Base-by-base conservation (phyloP, 2,888 invertebrate genomes). In the Tetramorium bicarinatum region DNA sequence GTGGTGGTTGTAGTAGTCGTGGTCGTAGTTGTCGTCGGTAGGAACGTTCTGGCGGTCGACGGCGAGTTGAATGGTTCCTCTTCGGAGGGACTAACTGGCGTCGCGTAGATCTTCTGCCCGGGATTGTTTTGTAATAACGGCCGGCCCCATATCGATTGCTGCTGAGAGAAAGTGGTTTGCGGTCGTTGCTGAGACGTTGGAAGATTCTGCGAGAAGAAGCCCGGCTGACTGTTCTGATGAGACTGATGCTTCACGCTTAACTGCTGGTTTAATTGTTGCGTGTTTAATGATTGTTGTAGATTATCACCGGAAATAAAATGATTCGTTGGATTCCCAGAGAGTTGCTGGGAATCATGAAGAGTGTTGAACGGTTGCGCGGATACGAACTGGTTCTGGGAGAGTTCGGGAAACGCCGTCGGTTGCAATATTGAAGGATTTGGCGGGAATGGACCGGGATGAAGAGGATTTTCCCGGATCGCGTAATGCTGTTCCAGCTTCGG, bases 401-500 rank as follows among this genome's bases (percentile, higher is more conserved):
- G 44, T 54, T 91, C 91, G 1, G 92, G 44, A 71, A 88, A 90
- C 61, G 90, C 85, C 8, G 90, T 47, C 13, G 90, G 56, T 15
- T 91, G 87, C 15, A 88, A 82, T 71, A 92, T 87, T 4, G 72
- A 9, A 4, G 93, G 89, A 87, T 92, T 94, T 2, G 93, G 93
- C 11, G 95, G 94, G 82, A 94, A 94, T 0, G 94, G 94, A 21
- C 95, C 95, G 0, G 95, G 95, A 75, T 94, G 94, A 52, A 92
- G 92, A 8, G 95, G 95, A 87, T 94, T 95, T 81, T 95, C 95
- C 71, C 94, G 88, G 52, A 95, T 94, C 0, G 95, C 92, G 47
- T 94, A 94, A 90, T 98, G 98, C 90, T 98, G 97, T 94, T 98
- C 98, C 88, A 96, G 97, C 95, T 97, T 97, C 8, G 98, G 97